Percentiles rank a stretch among this genome's conserved stretches.
These are phyloP conservation scores for Rutpela maculata DNA, from an alignment of 2,888 invertebrate genomes.

Conservation along the genomic window DNA sequence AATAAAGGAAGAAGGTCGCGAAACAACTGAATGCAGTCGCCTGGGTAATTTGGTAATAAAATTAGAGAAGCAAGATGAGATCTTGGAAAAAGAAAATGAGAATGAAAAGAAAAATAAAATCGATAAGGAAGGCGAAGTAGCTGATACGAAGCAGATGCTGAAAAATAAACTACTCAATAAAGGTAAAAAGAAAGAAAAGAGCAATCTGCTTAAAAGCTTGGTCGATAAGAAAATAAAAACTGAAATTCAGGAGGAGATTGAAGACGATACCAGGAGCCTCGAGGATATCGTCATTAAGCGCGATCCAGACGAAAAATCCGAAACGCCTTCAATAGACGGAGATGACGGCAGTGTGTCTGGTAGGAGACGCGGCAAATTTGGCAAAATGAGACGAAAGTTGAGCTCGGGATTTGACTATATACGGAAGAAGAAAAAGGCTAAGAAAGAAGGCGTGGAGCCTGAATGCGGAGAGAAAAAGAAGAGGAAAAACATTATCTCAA, in stretches of 20 bases:
- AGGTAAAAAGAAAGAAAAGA: constrained; percentile 58
- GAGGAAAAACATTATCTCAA: constrained; percentile 70
- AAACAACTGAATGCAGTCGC: constrained; percentile 42
- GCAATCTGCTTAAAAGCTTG: constrained; percentile 64
- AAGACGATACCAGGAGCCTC: constrained; percentile 64
- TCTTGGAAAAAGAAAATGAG: constrained; percentile 67
- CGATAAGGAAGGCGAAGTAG: constrained; percentile 45
- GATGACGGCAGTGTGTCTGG: constrained; percentile 65
- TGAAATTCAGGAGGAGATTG: constrained; percentile 64
- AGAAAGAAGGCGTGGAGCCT: constrained; percentile 75
- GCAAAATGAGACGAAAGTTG: constrained; percentile 84
- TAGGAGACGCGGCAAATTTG: constrained; percentile 77
- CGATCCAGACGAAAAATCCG: constrained; percentile 68
- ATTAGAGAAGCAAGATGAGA: constrained; percentile 46
- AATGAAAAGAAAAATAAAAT: constrained; percentile 34
- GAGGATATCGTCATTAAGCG: constrained; percentile 65
- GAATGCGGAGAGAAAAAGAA: constrained; percentile 59
- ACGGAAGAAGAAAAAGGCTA: constrained; percentile 88
- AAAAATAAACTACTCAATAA: constrained; percentile 62
- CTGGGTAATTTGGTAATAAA: constrained; percentile 50
- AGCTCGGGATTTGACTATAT: constrained; percentile 93
- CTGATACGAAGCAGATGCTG: constrained; percentile 59
- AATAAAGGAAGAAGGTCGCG: constrained; percentile 56
- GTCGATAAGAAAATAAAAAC: constrained; percentile 64
- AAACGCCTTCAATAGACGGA: constrained; percentile 70